A percentile compares a stretch with the other conserved stretches of the same genome.
Conservation (phyloP, 2,113 vertebrate genomes). For the Recurvirostra avosetta region DNA sequence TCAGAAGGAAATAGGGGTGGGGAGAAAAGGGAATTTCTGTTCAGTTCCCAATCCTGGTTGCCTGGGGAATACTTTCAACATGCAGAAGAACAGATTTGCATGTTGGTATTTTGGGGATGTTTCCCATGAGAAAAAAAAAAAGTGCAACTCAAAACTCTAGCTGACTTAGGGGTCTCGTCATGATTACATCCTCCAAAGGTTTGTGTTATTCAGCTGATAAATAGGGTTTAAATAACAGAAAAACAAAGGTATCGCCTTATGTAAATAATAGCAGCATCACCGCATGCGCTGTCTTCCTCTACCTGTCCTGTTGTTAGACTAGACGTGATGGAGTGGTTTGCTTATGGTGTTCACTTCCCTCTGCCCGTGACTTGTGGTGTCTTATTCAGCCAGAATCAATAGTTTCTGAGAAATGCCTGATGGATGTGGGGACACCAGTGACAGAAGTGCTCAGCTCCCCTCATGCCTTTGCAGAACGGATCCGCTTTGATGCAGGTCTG, state of each 20-base stretch:
- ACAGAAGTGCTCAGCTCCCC: not conserved
- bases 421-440: not conserved
- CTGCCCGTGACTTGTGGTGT: not conserved
- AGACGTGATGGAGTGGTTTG: not conserved
- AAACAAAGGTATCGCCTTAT: not conserved
- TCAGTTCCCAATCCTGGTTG: not conserved
- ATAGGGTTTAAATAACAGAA: not conserved
- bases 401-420: not conserved
- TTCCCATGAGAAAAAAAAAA: not conserved
- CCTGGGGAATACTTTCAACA: constrained; percentile 34
- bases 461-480: not conserved
- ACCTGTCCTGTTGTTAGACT: not conserved
- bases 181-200: not conserved
- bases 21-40: constrained; percentile 1
- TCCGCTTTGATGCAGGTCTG: not conserved
- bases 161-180: not conserved
- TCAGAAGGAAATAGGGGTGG: not conserved
- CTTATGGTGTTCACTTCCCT: not conserved
- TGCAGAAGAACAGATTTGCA: not conserved
- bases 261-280: not conserved
- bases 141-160: not conserved
- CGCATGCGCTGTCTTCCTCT: not conserved
- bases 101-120: not conserved
- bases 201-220: not conserved
- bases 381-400: not conserved